A percentile compares a stretch with the other conserved stretches of the same genome.
phyloP scores from a whole-genome alignment of 2,888 invertebrate genomes.

The Epinotia demarniana region DNA sequence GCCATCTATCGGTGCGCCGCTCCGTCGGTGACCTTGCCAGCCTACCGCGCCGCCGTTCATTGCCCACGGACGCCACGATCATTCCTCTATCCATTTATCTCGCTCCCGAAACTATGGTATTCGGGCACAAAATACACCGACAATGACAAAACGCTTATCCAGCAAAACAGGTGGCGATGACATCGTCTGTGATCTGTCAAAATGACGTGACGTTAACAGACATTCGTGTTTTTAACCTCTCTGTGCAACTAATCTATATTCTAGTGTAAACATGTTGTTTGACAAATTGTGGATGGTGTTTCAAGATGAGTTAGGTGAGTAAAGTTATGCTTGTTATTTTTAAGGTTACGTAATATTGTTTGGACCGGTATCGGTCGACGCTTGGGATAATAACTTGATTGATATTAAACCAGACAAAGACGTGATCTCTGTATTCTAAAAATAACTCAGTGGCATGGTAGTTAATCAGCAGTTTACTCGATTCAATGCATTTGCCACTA shows the following conservation, averaged over 20 bases:
- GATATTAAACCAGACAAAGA: slow-evolving; percentile 80
- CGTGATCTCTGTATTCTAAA: slow-evolving; percentile 82
- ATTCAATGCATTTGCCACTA: slow-evolving; percentile 63
- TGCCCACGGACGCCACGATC: slow-evolving; percentile 76
- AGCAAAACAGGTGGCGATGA: slow-evolving; percentile 65
- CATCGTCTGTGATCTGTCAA: slow-evolving; percentile 76
- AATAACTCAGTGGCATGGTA: slow-evolving; percentile 78
- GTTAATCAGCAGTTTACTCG: slow-evolving; percentile 80
- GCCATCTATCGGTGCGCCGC: slow-evolving; percentile 66
- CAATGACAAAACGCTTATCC: slow-evolving; percentile 62
- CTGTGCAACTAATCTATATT: slow-evolving; percentile 61
- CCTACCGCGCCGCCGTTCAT: slow-evolving; percentile 75
- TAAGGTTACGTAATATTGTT: slow-evolving; percentile 69
- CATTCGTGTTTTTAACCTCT: slow-evolving; percentile 70
- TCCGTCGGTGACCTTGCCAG: slow-evolving; percentile 76
- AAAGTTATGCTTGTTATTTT: slow-evolving; percentile 49
- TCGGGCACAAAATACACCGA: slow-evolving; percentile 58
- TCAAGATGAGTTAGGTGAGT: slow-evolving; percentile 72
- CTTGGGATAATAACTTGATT: slow-evolving; percentile 62
- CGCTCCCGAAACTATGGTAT: slow-evolving; percentile 73
- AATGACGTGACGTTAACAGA: slow-evolving; percentile 72
- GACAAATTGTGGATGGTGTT: slow-evolving; percentile 68
- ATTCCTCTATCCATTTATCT: slow-evolving; percentile 60
- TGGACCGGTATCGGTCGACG: slow-evolving; percentile 61
- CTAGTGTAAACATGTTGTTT: slow-evolving; percentile 65